phyloP scores from a whole-genome alignment of 2,113 vertebrate species.

The Odobenus rosmarus region DNA sequence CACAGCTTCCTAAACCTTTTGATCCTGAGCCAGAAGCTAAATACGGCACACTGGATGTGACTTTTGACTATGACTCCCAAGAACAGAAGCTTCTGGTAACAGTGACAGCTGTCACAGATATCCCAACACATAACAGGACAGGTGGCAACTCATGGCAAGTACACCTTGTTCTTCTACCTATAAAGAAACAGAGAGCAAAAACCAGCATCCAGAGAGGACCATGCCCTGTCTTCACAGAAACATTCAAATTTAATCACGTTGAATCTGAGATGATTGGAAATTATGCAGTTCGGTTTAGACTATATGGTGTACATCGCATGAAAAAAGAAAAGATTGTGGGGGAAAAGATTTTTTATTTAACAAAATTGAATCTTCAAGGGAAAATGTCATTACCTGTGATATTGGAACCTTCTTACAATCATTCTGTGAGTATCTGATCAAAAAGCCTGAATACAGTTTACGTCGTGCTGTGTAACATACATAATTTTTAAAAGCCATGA shows the following conservation, averaged over 20 bases:
- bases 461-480: not conserved
- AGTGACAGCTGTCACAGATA: constrained; percentile 95
- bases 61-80: constrained; percentile 95
- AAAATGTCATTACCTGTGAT: constrained; percentile 96
- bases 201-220: constrained; percentile 95
- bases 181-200: constrained; percentile 97
- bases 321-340: constrained; percentile 98
- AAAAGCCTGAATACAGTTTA: constrained; percentile 54
- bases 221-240: constrained; percentile 96
- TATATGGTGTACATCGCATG: constrained; percentile 95
- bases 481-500: not conserved
- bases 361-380: constrained; percentile 98
- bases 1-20: constrained; percentile 94
- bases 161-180: constrained; percentile 97
- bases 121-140: constrained; percentile 92
- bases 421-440: constrained; percentile 92
- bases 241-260: constrained; percentile 95
- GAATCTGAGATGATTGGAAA: constrained; percentile 98
- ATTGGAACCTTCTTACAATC: constrained; percentile 94
- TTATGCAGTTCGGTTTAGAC: constrained; percentile 96
- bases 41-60: constrained; percentile 96
- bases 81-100: constrained; percentile 96
- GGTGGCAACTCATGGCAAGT: constrained; percentile 98
- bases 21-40: constrained; percentile 94
- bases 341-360: constrained; percentile 98